phyloP scores from a whole-genome alignment of 2,113 vertebrate genomes.

The Symphodus melops region DNA sequence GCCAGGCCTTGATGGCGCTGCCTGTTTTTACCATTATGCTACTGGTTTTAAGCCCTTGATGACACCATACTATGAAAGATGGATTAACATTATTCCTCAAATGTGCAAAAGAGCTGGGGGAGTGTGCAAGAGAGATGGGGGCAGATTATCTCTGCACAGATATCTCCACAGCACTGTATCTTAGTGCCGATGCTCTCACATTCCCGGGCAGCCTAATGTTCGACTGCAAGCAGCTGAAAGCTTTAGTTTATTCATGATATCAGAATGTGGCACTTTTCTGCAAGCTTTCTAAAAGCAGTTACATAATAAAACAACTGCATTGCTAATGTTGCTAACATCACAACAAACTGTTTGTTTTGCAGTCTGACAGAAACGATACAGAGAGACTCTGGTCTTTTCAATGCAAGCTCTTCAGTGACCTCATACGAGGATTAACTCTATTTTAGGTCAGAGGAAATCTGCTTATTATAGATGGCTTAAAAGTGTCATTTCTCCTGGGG shows the following conservation, averaged over 20 bases:
- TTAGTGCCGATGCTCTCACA: slow-evolving; percentile 50
- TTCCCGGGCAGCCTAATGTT: slow-evolving; percentile 57
- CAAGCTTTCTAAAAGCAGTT: slow-evolving; percentile 65
- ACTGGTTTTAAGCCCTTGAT: slow-evolving; percentile 76
- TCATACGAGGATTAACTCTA: slow-evolving; percentile 58
- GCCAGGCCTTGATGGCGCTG: slow-evolving; percentile 44
- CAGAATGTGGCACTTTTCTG: slow-evolving; percentile 61
- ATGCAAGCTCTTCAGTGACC: slow-evolving; percentile 42
- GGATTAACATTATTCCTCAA: slow-evolving; percentile 71
- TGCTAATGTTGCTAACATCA: slow-evolving; percentile 51
- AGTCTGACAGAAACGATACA: slow-evolving; percentile 25
- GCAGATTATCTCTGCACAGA: slow-evolving; percentile 68
- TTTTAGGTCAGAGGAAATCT: slow-evolving; percentile 64
- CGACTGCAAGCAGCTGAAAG: slow-evolving; percentile 53
- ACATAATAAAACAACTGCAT: slow-evolving; percentile 54
- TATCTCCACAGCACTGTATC: slow-evolving; percentile 59
- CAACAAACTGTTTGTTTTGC: slow-evolving; percentile 27
- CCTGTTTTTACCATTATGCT: slow-evolving; percentile 56
- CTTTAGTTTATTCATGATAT: slow-evolving; percentile 74
- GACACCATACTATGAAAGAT: slow-evolving; percentile 65
- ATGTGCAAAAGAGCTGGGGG: slow-evolving; percentile 66
- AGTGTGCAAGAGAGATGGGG: slow-evolving; percentile 68
- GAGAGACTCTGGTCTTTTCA: slow-evolving; percentile 14
- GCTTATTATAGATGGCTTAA: slow-evolving; percentile 59
- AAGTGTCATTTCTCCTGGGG: slow-evolving; percentile 38